Base-by-base conservation (phyloP, 1,140 invertebrate genomes). In the Sinonovacula constricta region DNA sequence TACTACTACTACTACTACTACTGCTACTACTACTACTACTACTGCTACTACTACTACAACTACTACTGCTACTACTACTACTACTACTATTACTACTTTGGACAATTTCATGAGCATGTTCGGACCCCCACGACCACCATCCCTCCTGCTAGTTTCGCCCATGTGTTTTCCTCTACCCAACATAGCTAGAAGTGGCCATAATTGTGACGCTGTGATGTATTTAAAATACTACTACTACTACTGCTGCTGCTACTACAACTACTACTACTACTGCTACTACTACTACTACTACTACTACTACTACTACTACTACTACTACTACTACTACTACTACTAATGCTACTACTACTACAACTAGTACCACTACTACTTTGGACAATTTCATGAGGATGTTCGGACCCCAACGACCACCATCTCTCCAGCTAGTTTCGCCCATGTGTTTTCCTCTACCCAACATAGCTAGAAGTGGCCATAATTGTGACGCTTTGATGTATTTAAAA, bases 321-420 rank as follows among this genome's bases (percentile, higher is more conserved):
- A n/a, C n/a, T n/a, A n/a, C n/a, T n/a, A n/a, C n/a, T n/a, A n/a
- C n/a, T n/a, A n/a, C n/a, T n/a, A n/a, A 26, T 22, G 15, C 28
- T 28, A 22, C 45, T 10, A 22, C 22, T 15, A 10, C 18, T 63
- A 63, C 60, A 12, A 36, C 60, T 63, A 36, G 24, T 63, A 36
- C 60, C 34, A 36, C 60, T 63, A 63, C 60, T 63, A 63, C 60
- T 63, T n/a, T n/a, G n/a, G n/a, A n/a, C n/a, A n/a, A n/a, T n/a
- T n/a, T n/a, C n/a, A n/a, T n/a, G n/a, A n/a, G n/a, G n/a, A n/a
- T n/a, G n/a, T n/a, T n/a, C n/a, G n/a, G n/a, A n/a, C n/a, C n/a
- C n/a, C n/a, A n/a, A n/a, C n/a, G n/a, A n/a, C n/a, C n/a, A n/a
- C n/a, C n/a, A n/a, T n/a, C n/a, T n/a, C n/a, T n/a, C n/a, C n/a